Percentiles rank a stretch among this genome's conserved stretches.
phyloP scores from a whole-genome alignment of 2,797 vertebrate species.

The Artibeus jamaicensis region DNA sequence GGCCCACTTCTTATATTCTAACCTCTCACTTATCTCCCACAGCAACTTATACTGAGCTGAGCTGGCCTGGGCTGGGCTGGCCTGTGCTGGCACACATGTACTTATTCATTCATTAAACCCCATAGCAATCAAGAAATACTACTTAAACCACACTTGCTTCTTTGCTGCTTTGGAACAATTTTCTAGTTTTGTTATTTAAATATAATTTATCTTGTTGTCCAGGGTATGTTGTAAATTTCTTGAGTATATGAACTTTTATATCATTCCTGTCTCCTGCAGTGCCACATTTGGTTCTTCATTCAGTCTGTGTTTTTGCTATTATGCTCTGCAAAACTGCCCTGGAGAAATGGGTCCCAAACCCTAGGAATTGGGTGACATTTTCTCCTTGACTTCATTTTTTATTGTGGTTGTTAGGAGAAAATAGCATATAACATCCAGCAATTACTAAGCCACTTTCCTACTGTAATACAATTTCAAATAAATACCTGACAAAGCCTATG shows the following conservation, averaged over 20 bases:
- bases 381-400: slow-evolving; percentile 30
- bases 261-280: slow-evolving; percentile 28
- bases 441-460: slow-evolving; percentile 33
- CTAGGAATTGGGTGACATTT: slow-evolving; percentile 34
- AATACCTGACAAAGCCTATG: slow-evolving; percentile 26
- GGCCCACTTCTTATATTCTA: background rate
- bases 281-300: background rate
- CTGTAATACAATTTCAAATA: slow-evolving; percentile 28
- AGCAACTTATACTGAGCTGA: slow-evolving; percentile 22
- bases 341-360: slow-evolving; percentile 28
- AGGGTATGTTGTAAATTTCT: slow-evolving; percentile 34
- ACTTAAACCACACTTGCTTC: slow-evolving; percentile 32
- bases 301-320: slow-evolving; percentile 55
- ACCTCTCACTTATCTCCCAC: background rate
- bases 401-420: slow-evolving; percentile 59
- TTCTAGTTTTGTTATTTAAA: slow-evolving; percentile 54
- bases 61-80: background rate
- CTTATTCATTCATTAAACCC: slow-evolving; percentile 54
- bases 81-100: background rate
- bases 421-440: slow-evolving; percentile 5
- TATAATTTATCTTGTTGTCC: slow-evolving; percentile 36
- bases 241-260: slow-evolving; percentile 4
- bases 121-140: slow-evolving; percentile 45
- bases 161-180: slow-evolving; percentile 48
- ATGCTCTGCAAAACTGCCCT: slow-evolving; percentile 28